Evolutionary conservation across 1,140 invertebrate genomes (phyloP).

Genomic region (Saccostrea echinata): DNA sequence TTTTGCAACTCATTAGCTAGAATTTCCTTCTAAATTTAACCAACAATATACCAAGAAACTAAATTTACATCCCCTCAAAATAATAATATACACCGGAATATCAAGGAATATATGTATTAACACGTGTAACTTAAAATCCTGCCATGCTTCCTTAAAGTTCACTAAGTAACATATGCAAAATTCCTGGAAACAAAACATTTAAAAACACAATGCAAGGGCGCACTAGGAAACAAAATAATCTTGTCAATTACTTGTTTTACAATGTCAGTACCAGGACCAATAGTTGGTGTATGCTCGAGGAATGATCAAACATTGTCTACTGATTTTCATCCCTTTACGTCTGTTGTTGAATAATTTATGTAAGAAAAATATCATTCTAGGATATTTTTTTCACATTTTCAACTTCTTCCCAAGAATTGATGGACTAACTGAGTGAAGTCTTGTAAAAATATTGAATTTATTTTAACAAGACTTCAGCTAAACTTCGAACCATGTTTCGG

Average conservation of each 20-base stretch:
- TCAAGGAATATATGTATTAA: neutral
- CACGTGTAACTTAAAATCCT: neutral
- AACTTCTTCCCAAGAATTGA: no score
- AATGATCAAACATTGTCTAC: neutral
- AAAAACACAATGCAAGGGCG: neutral
- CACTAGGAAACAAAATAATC: conserved; percentile 15
- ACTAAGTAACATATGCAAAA: conserved; percentile 5
- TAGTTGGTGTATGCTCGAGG: neutral
- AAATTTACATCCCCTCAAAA: neutral
- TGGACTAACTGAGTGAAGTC: no score
- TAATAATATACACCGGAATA: neutral
- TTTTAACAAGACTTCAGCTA: no score
- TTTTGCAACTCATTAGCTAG: neutral
- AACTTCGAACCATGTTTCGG: no score
- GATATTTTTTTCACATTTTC: no score
- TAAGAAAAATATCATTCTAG: no score
- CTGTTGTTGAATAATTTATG: no score
- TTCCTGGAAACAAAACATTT: neutral
- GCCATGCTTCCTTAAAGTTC: neutral
- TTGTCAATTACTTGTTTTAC: neutral
- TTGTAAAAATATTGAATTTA: no score
- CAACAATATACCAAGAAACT: neutral
- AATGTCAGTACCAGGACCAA: neutral
- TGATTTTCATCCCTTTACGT: no score
- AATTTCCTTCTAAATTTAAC: conserved; percentile 20